A percentile compares a stretch with the other conserved stretches of the same genome.
These are phyloP conservation scores for Balaeniceps rex DNA, from an alignment of 2,113 vertebrate species.

Conservation along the genomic window DNA sequence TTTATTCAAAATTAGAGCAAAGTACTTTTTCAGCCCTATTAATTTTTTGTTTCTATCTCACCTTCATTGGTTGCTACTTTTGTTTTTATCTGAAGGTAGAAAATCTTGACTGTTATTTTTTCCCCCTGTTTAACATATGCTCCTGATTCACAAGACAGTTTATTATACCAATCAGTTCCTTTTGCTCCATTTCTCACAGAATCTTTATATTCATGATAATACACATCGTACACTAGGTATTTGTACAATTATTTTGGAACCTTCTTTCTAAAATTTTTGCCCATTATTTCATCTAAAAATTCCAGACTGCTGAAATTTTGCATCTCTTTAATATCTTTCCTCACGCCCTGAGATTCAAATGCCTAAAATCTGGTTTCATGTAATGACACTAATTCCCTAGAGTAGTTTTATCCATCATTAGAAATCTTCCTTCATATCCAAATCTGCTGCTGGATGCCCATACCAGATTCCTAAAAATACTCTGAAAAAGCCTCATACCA, in stretches of 20 bases:
- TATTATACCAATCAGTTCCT: neutral
- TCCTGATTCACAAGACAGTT: neutral
- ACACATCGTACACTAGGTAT: neutral
- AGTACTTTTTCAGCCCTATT: neutral
- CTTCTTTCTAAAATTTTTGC: neutral
- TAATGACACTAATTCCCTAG: neutral
- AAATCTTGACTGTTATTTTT: neutral
- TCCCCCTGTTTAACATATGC: neutral
- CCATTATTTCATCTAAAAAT: neutral
- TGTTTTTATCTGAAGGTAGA: neutral
- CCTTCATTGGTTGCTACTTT: neutral
- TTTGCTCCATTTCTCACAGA: neutral
- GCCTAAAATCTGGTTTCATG: neutral
- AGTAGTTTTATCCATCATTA: neutral
- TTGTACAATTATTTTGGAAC: neutral
- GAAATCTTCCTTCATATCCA: neutral
- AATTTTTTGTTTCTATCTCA: neutral
- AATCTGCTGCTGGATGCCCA: neutral
- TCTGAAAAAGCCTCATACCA: neutral
- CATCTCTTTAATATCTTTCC: neutral
- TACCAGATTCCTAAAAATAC: neutral
- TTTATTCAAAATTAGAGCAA: neutral
- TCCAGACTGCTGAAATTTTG: neutral
- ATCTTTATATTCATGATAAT: neutral
- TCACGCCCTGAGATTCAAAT: neutral